Conservation (phyloP, 2,888 invertebrate genomes). For the Sisyra nigra region DNA sequence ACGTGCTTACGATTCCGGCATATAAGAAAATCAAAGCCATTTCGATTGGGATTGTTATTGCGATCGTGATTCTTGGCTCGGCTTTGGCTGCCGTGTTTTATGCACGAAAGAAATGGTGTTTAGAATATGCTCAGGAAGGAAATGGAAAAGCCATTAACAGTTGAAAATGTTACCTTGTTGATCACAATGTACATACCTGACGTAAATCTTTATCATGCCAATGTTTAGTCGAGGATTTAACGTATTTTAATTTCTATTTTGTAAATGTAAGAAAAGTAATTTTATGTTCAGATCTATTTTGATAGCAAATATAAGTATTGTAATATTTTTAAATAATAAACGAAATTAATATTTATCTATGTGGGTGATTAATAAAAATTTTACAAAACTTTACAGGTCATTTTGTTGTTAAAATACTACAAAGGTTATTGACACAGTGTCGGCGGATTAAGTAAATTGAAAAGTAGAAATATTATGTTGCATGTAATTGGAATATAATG, state of each 20-base stretch:
- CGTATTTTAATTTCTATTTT: background rate
- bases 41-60: slow-evolving; percentile 54
- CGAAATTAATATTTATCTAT: no score
- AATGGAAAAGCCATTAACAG: slow-evolving; percentile 3
- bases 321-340: no score
- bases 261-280: background rate
- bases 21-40: slow-evolving; percentile 53
- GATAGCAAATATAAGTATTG: no score
- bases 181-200: background rate
- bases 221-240: background rate
- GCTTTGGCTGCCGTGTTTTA: slow-evolving; percentile 44
- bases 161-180: slow-evolving; percentile 1
- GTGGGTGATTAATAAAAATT: no score
- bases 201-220: background rate
- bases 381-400: no score
- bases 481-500: no score
- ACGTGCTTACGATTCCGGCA: slow-evolving; percentile 48
- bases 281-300: background rate
- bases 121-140: slow-evolving; percentile 13
- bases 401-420: no score
- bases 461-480: no score
- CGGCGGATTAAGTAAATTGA: no score
- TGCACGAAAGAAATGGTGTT: slow-evolving; percentile 29
- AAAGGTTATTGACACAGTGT: no score
- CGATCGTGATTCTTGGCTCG: slow-evolving; percentile 47